A percentile compares a stretch with the other conserved stretches of the same genome.
Evolutionary conservation across 2,113 vertebrate species (phyloP).

Genomic region (Carettochelys insculpta): DNA sequence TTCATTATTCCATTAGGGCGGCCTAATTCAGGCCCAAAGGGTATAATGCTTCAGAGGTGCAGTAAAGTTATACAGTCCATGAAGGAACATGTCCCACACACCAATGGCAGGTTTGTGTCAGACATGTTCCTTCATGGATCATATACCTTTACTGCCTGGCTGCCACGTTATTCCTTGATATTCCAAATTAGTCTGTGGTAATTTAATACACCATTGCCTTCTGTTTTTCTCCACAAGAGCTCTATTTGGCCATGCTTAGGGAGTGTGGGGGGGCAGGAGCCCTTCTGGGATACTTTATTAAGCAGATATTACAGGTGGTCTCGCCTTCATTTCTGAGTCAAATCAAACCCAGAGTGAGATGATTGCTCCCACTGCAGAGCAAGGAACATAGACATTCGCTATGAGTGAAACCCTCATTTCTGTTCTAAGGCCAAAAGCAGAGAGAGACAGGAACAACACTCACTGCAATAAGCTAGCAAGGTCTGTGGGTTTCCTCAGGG

Average conservation of each 20-base stretch:
- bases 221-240: not conserved
- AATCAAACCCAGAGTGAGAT: not conserved
- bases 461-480: not conserved
- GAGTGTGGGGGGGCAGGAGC: not conserved
- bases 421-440: not conserved
- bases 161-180: not conserved
- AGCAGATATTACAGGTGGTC: not conserved
- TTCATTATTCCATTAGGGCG: not conserved
- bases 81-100: not conserved
- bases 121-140: not conserved
- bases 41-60: not conserved
- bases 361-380: not conserved
- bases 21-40: not conserved
- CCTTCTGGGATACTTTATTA: not conserved
- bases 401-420: not conserved
- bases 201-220: not conserved
- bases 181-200: not conserved
- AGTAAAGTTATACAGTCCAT: not conserved
- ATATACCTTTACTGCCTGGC: not conserved
- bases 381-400: not conserved
- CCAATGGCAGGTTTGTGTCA: not conserved
- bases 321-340: not conserved
- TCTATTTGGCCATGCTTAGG: not conserved
- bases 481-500: not conserved
- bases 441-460: not conserved